These are phyloP conservation scores for Trididemnum nubilum DNA, from an alignment of 23 tunicate species.

Conservation along the genomic window DNA sequence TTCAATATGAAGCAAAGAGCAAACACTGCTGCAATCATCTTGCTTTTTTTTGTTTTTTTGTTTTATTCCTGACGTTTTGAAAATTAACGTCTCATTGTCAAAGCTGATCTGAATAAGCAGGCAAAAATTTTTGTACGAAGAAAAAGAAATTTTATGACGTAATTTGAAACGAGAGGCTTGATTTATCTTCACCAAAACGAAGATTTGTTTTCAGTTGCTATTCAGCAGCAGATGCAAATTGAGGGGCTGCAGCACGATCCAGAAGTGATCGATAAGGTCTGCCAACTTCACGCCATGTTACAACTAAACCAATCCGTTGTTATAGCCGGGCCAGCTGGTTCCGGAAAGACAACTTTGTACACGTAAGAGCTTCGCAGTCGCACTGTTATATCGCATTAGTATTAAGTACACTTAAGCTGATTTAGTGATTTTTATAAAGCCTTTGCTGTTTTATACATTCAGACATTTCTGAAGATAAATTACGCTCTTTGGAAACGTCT, in stretches of 20 bases:
- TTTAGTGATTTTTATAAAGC: not conserved
- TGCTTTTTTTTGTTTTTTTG: no score
- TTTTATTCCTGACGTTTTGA: no score
- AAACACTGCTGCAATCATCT: no score
- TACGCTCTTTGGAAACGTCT: no score
- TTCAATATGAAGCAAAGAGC: no score
- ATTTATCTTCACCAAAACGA: no score
- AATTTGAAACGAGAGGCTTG: no score
- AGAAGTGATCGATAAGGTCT: slow-evolving; percentile 52
- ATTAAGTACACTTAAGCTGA: not conserved
- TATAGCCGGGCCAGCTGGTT: slow-evolving; percentile 80
- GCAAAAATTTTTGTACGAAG: no score
- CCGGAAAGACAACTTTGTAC: slow-evolving; percentile 90
- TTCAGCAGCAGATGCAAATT: slow-evolving; percentile 55
- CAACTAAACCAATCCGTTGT: slow-evolving; percentile 58
- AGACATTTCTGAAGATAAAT: not conserved
- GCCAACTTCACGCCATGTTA: slow-evolving; percentile 52
- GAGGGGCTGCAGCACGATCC: slow-evolving; percentile 64
- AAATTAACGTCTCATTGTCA: no score
- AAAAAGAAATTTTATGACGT: no score
- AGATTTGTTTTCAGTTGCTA: slow-evolving; percentile 74
- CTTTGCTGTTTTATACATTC: not conserved
- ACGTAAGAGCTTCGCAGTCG: slow-evolving; percentile 35
- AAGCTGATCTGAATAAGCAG: no score
- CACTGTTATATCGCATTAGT: not conserved